Evolutionary conservation across 2,113 vertebrate genomes (phyloP).

Genomic region (Sander vitreus): DNA sequence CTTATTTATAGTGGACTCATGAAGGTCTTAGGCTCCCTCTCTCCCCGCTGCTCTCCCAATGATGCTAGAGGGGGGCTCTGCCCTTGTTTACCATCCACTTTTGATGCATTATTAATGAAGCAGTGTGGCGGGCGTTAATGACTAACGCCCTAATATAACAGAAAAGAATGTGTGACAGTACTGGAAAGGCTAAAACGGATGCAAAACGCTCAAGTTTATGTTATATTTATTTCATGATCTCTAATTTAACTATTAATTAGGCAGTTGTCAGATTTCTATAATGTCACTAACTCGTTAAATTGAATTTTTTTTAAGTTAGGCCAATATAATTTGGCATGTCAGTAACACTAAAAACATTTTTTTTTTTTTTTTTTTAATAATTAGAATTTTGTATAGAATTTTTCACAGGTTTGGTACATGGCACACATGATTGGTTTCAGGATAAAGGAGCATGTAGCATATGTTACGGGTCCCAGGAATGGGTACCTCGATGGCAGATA

Average conservation of each 20-base stretch:
- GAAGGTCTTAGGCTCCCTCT: conserved; percentile 60
- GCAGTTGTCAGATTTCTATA: neutral
- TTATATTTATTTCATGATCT: neutral
- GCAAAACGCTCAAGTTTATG: too few relatives aligned
- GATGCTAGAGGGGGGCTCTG: conserved; percentile 59
- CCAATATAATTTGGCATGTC: neutral
- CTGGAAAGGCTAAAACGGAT: neutral
- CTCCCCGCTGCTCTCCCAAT: conserved; percentile 26
- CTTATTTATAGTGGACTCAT: conserved; percentile 82
- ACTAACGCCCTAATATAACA: conserved; percentile 16
- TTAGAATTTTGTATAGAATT: too few relatives aligned
- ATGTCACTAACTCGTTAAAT: neutral
- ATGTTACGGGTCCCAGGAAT: too few relatives aligned
- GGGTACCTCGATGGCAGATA: too few relatives aligned
- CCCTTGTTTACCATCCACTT: conserved; percentile 66
- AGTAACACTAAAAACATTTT: neutral
- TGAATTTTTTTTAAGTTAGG: neutral
- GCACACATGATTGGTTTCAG: too few relatives aligned
- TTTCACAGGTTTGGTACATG: too few relatives aligned
- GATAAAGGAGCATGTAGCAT: too few relatives aligned
- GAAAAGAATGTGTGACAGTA: neutral
- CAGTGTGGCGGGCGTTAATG: conserved; percentile 28
- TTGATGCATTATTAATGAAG: conserved; percentile 71
- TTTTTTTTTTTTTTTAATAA: too few relatives aligned
- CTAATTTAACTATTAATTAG: neutral